Percentiles rank a stretch among this genome's conserved stretches.
Conservation (phyloP, 1,140 invertebrate species). For the Epicauta chinensis region DNA sequence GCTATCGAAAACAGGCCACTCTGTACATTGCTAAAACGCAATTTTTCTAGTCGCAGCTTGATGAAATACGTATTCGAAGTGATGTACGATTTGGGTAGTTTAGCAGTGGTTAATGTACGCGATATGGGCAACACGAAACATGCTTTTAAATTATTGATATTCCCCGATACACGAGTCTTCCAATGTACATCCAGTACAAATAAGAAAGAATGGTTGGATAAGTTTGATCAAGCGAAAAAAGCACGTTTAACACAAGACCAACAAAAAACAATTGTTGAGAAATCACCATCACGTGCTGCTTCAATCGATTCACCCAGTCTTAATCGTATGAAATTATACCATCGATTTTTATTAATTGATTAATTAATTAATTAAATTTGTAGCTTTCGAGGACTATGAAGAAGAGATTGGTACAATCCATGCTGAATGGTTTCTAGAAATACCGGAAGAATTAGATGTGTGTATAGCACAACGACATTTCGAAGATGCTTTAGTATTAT, state of each 20-base stretch:
- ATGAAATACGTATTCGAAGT: slow-evolving; percentile 86
- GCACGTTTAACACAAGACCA: slow-evolving; percentile 65
- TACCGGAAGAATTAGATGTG: slow-evolving; percentile 93
- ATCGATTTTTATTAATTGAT: background rate
- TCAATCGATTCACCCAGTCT: slow-evolving; percentile 47
- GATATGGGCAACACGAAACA: slow-evolving; percentile 86
- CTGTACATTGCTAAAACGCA: no score
- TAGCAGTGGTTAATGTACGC: slow-evolving; percentile 93
- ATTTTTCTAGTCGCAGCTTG: slow-evolving; percentile 57
- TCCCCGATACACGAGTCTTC: slow-evolving; percentile 89
- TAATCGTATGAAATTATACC: slow-evolving; percentile 16
- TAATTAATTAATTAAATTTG: slow-evolving; percentile 24
- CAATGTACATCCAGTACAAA: slow-evolving; percentile 79
- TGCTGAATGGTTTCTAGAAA: slow-evolving; percentile 87
- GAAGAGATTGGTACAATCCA: slow-evolving; percentile 50
- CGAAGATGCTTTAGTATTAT: slow-evolving; percentile 84
- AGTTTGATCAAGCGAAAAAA: slow-evolving; percentile 88
- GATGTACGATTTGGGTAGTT: slow-evolving; percentile 82
- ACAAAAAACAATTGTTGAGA: slow-evolving; percentile 45
- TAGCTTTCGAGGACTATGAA: slow-evolving; percentile 48
- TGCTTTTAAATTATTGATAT: slow-evolving; percentile 90
- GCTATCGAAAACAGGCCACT: no score
- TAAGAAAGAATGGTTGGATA: slow-evolving; percentile 93
- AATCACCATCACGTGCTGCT: slow-evolving; percentile 42
- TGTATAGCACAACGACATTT: slow-evolving; percentile 96